Conservation (phyloP, 2,113 vertebrate genomes). For the Coryphaenoides rupestris region DNA sequence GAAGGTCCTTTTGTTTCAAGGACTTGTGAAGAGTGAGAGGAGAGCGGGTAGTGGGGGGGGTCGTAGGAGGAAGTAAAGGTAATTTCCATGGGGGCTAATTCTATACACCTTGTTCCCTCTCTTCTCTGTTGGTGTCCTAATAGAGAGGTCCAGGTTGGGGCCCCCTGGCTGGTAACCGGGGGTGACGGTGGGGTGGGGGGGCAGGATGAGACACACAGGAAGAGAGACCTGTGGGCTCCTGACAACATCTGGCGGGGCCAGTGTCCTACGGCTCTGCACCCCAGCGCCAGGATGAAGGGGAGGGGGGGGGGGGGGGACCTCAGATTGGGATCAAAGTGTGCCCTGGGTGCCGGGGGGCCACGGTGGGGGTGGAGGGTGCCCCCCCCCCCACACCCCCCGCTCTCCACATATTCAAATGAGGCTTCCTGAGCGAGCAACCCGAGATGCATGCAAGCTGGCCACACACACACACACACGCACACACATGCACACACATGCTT, state of each 20-base stretch:
- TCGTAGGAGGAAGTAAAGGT: no score
- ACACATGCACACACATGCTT: no score
- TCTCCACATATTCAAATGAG: constrained; percentile 69
- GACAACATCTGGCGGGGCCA: constrained; percentile 74
- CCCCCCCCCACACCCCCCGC: constrained; percentile 66
- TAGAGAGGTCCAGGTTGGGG: constrained; percentile 54
- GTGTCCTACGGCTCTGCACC: constrained; percentile 50
- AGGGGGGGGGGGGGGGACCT: no score
- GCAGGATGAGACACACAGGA: constrained; percentile 72
- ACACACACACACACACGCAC: constrained; percentile 41
- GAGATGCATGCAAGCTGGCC: constrained; percentile 58
- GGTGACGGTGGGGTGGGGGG: constrained; percentile 68
- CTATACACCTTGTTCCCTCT: no score
- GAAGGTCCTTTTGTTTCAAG: no score
- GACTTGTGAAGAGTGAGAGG: no score
- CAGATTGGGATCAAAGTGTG: constrained; percentile 73
- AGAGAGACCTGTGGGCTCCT: constrained; percentile 69
- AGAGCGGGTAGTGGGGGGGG: no score
- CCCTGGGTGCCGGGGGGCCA: constrained; percentile 65
- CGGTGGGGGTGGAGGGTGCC: no score
- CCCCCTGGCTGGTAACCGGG: constrained; percentile 58
- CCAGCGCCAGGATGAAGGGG: constrained; percentile 54
- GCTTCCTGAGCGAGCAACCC: constrained; percentile 61
- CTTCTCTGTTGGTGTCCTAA: constrained; percentile 56
- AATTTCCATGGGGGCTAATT: no score